Conservation (phyloP, 2,113 vertebrate species). For the Tamias sibiricus region DNA sequence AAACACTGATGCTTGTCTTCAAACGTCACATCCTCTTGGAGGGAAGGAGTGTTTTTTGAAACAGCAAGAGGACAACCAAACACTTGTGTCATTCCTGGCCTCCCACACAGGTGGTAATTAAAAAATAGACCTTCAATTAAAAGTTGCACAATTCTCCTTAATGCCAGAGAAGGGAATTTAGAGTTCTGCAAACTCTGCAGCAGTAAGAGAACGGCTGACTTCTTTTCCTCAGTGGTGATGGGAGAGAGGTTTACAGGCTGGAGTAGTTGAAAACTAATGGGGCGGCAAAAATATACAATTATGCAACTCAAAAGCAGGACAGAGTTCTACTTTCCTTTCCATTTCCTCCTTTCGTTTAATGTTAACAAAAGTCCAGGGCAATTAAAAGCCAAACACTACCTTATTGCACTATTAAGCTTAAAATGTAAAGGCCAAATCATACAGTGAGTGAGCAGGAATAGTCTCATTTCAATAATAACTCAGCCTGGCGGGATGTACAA, state of each 20-base stretch:
- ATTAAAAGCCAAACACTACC: constrained; percentile 64
- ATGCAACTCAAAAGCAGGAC: constrained; percentile 12
- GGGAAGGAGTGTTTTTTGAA: constrained; percentile 5
- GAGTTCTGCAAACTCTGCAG: constrained; percentile 6
- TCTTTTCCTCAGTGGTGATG: background rate
- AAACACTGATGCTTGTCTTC: background rate
- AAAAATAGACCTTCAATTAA: constrained; percentile 48
- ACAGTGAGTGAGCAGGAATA: constrained; percentile 5
- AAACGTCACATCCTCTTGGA: background rate
- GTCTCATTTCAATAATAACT: constrained; percentile 6
- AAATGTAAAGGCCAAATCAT: constrained; percentile 1
- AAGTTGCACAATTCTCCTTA: constrained; percentile 28
- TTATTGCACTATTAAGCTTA: constrained; percentile 1
- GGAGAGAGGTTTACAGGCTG: background rate
- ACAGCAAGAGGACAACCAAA: constrained; percentile 58
- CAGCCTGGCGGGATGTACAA: background rate
- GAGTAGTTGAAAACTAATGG: constrained; percentile 64
- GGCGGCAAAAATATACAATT: constrained; percentile 62
- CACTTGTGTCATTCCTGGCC: constrained; percentile 31
- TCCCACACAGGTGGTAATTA: constrained; percentile 60
- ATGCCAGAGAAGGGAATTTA: constrained; percentile 20
- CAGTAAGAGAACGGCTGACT: background rate
- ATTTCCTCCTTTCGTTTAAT: constrained; percentile 59
- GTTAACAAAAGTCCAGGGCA: constrained; percentile 68
- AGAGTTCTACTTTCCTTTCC: constrained; percentile 44